Base-by-base conservation (phyloP, 2,113 vertebrate species). In the Myiozetetes cayanensis region DNA sequence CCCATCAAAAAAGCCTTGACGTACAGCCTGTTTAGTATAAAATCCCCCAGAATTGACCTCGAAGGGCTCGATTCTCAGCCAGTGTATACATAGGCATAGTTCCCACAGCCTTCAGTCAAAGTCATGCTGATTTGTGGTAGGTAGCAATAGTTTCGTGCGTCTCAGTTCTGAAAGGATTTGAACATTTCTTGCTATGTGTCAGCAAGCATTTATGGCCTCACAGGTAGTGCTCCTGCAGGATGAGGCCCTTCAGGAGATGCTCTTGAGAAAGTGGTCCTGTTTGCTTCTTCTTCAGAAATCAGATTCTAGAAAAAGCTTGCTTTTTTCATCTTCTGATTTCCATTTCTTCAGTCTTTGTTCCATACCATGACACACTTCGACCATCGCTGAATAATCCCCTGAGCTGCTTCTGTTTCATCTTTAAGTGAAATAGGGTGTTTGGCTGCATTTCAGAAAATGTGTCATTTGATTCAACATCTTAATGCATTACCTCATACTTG, bases 221-320 rank as follows among this genome's bases (percentile, higher is more conserved):
- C 6, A 81, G n/a, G 53, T 20, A 68, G 21, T 28, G 8, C 18
- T 71, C 33, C 30, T 73, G 59, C 12, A 85, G 52, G 33, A 87
- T 52, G 27, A 49, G 27, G 12, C 10, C 46, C 89, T 85, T 67
- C 7, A 4, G 37, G 83, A 85, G 14, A 82, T 59, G 46, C 30
- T 62, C 25, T 83, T 31, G 2, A 50, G 41, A 91, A 22, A n/a
- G 22, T n/a, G 41, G 39, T 39, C 53, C n/a, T 33, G 46, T 93
- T 75, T 55, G 25, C 50, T 88, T 73, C 87, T 85, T 81, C 89
- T 85, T 81, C 65, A 87, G 86, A 93, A 95, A 49, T 27, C 65
- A 80, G 14, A 74, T n/a, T 37, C 52, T 62, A 62, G 28, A 31
- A 89, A 91, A 27, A 91, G 33, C 27, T 85, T 61, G 39, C 10